Percentiles rank a stretch among this genome's conserved stretches.
These are phyloP conservation scores for Xenentodon cancila DNA, from an alignment of 2,797 vertebrate genomes.

Conservation along the genomic window DNA sequence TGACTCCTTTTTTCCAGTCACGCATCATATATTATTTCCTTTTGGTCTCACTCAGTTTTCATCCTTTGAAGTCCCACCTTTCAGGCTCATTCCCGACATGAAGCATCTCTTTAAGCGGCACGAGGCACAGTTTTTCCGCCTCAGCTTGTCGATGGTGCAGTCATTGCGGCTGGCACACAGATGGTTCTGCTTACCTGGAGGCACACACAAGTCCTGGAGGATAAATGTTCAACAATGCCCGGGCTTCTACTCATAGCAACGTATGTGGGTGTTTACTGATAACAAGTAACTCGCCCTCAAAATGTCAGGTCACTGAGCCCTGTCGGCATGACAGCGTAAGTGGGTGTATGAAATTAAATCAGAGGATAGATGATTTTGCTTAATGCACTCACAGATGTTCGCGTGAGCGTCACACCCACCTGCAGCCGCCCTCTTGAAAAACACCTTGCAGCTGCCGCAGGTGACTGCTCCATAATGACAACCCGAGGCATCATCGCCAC, in stretches of 20 bases:
- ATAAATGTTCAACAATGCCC: slow-evolving; percentile 38
- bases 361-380: slow-evolving; percentile 19
- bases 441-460: slow-evolving; percentile 97
- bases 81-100: slow-evolving; percentile 94
- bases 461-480: slow-evolving; percentile 97
- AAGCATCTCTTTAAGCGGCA: slow-evolving; percentile 94
- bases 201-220: slow-evolving; percentile 24
- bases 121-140: slow-evolving; percentile 95
- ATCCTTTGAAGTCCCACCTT: slow-evolving; percentile 81
- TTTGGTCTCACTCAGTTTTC: background rate
- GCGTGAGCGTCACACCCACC: slow-evolving; percentile 75
- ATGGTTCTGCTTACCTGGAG: slow-evolving; percentile 93
- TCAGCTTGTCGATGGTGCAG: slow-evolving; percentile 96
- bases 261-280: slow-evolving; percentile 66
- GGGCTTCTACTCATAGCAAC: slow-evolving; percentile 54
- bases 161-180: slow-evolving; percentile 95
- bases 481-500: slow-evolving; percentile 94
- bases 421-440: slow-evolving; percentile 96
- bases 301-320: slow-evolving; percentile 70
- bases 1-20: slow-evolving; percentile 11
- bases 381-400: background rate
- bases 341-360: slow-evolving; percentile 70
- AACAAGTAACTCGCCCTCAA: slow-evolving; percentile 54
- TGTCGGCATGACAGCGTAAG: slow-evolving; percentile 38
- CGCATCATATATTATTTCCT: slow-evolving; percentile 1